Conservation (phyloP, 2,888 invertebrate species). For the Acanthococcus lagerstroemiae region DNA sequence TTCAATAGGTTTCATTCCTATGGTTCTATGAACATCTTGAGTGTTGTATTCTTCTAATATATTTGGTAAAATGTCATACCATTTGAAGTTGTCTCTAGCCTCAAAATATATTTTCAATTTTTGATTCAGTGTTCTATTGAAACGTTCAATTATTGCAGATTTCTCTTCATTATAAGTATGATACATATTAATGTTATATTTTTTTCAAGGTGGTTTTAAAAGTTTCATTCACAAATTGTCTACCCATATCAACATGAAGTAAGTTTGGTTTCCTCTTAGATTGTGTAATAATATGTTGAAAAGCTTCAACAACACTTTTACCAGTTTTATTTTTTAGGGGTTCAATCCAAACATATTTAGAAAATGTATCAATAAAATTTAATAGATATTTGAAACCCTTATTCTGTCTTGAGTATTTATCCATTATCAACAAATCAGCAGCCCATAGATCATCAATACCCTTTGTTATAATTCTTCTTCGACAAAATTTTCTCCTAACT, state of each 20-base stretch:
- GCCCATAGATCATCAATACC: constrained; percentile 30
- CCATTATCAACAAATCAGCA: constrained; percentile 27
- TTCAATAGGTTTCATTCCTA: neutral
- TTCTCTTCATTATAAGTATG: constrained; percentile 15
- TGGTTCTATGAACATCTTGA: neutral
- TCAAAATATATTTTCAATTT: constrained; percentile 21
- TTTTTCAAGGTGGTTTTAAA: constrained; percentile 9
- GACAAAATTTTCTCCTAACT: constrained; percentile 12
- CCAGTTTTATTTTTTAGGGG: constrained; percentile 36
- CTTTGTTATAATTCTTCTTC: constrained; percentile 12
- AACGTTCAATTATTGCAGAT: constrained; percentile 16
- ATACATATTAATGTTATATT: constrained; percentile 15
- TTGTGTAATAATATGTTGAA: constrained; percentile 34
- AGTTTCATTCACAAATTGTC: constrained; percentile 8
- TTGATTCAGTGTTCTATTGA: constrained; percentile 15
- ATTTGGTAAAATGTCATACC: constrained; percentile 1
- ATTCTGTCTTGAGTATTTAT: constrained; percentile 28
- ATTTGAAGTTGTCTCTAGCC: neutral
- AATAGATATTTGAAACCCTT: constrained; percentile 33
- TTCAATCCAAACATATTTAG: constrained; percentile 36
- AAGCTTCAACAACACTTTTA: constrained; percentile 31
- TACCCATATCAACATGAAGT: constrained; percentile 37
- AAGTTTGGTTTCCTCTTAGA: constrained; percentile 29
- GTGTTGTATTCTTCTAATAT: constrained; percentile 8
- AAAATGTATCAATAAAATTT: constrained; percentile 36